phyloP scores from a whole-genome alignment of 2,113 vertebrate genomes.

The Mustelus asterias region DNA sequence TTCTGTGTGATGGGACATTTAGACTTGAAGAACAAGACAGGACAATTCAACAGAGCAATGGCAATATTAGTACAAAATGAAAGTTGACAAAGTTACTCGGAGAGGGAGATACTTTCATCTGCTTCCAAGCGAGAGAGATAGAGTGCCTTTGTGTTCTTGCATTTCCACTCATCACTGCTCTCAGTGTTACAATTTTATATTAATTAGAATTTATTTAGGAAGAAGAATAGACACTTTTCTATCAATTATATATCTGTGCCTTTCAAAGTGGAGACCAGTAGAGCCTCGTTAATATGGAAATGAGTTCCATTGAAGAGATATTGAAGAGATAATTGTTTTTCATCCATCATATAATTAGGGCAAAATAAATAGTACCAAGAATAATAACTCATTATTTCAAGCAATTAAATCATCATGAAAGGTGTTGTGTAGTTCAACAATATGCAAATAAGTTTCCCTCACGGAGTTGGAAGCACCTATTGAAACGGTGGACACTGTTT shows the following conservation, averaged over 20 bases:
- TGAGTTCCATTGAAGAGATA: constrained; percentile 21
- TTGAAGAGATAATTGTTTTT: constrained; percentile 35
- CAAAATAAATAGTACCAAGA: not conserved
- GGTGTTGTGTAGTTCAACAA: not conserved
- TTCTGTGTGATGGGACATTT: not conserved
- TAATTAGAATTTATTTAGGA: constrained; percentile 9
- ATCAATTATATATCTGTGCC: constrained; percentile 14
- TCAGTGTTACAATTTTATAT: not conserved
- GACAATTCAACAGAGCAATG: not conserved
- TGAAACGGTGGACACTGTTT: not conserved
- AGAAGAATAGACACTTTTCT: not conserved
- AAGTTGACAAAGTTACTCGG: too few species aligned
- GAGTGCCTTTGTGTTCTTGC: too few species aligned
- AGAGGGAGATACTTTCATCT: not conserved
- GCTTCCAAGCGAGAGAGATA: not conserved
- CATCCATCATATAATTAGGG: constrained; percentile 35
- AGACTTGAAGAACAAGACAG: not conserved
- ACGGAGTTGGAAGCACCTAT: not conserved
- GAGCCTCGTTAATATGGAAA: constrained; percentile 35
- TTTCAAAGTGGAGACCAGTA: constrained; percentile 6
- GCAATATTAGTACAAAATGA: not conserved
- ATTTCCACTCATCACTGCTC: not conserved
- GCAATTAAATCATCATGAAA: constrained; percentile 31
- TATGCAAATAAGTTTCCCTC: not conserved
- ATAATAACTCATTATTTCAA: constrained; percentile 27